These are phyloP conservation scores for Stictocephala bisonia DNA, from an alignment of 2,888 invertebrate genomes.

Conservation along the genomic window DNA sequence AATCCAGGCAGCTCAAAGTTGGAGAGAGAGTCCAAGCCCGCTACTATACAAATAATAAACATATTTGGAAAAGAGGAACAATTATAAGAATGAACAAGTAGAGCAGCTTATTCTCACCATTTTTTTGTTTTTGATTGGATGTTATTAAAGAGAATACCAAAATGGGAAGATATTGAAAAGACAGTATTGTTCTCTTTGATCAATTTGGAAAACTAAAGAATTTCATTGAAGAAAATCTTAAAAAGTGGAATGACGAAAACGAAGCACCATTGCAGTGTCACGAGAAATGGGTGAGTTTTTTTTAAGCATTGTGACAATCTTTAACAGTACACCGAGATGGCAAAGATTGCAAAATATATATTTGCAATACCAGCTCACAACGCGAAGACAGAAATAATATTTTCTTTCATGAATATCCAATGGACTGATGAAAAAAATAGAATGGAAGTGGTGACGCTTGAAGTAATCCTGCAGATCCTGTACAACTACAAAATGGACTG, in stretches of 20 bases:
- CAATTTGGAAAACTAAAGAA: background rate
- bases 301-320: constrained; percentile 1
- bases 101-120: background rate
- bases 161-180: constrained; percentile 17
- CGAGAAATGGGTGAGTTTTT: background rate
- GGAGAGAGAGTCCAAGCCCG: too few relatives aligned
- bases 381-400: constrained; percentile 52
- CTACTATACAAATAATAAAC: too few relatives aligned
- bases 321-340: constrained; percentile 3
- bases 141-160: background rate
- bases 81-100: too few relatives aligned
- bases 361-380: constrained; percentile 50
- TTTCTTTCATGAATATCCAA: constrained; percentile 50
- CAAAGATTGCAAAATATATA: constrained; percentile 47
- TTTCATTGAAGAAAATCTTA: constrained; percentile 19
- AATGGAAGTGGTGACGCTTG: constrained; percentile 25
- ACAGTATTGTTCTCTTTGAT: constrained; percentile 3
- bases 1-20: too few relatives aligned
- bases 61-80: too few relatives aligned
- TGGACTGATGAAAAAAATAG: constrained; percentile 52
- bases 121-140: constrained; percentile 11
- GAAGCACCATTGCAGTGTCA: background rate
- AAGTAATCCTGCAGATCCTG: background rate
- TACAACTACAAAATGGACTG: background rate
- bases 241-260: constrained; percentile 13